Evolutionary conservation across 1,140 invertebrate genomes (phyloP).

Genomic region (Wasmannia auropunctata): DNA sequence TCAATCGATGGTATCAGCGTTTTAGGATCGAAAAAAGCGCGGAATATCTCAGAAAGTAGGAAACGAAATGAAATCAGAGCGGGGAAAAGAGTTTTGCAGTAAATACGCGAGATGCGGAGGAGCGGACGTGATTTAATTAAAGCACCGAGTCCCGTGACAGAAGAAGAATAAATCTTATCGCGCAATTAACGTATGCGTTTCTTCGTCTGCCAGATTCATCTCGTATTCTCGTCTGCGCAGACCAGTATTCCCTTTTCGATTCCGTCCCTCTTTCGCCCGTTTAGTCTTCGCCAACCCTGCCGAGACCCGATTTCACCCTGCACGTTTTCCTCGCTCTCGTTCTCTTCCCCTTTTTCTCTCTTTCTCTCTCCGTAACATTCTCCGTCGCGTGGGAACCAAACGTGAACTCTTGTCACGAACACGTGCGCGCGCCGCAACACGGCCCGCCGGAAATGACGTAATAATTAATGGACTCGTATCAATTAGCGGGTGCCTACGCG

Average conservation of each 20-base stretch:
- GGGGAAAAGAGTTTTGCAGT: background rate
- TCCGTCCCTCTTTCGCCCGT: conserved; percentile 16
- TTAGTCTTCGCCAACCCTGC: conserved; percentile 58
- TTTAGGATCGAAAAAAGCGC: background rate
- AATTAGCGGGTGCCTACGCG: conserved; percentile 81
- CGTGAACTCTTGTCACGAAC: conserved; percentile 80
- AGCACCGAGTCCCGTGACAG: background rate
- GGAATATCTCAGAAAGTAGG: background rate
- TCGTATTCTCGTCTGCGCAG: conserved; percentile 58
- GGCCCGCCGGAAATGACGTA: conserved; percentile 83
- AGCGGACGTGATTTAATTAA: conserved; percentile 68
- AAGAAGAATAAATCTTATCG: conserved; percentile 57
- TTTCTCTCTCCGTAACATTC: conserved; percentile 31
- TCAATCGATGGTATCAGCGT: background rate
- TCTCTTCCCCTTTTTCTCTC: background rate
- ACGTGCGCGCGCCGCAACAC: conserved; percentile 81
- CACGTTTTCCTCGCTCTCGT: background rate
- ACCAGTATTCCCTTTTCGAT: conserved; percentile 15
- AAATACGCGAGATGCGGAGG: background rate
- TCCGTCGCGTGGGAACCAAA: conserved; percentile 44
- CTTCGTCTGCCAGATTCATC: conserved; percentile 46
- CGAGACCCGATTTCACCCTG: background rate
- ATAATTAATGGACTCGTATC: conserved; percentile 85
- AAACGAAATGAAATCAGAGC: background rate
- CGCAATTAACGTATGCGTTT: conserved; percentile 21